Conservation (phyloP, 2,797 vertebrate genomes). For the Peromyscus melanophrys region DNA sequence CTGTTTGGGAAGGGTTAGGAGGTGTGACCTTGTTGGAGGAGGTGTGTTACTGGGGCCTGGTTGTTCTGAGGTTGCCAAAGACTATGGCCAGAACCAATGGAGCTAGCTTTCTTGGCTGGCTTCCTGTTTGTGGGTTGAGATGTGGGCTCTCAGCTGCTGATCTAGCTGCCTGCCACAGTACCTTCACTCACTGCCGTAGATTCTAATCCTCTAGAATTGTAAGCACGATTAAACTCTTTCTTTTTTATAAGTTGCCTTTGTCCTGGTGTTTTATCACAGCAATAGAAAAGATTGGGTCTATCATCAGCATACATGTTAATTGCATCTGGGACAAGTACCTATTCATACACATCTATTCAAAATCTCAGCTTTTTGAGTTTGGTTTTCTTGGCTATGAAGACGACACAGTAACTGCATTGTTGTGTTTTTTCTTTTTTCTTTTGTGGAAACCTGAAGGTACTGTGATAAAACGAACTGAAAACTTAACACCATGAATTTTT, state of each 20-base stretch:
- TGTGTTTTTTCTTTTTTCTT: background rate
- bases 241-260: background rate
- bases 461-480: slow-evolving; percentile 39
- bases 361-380: background rate
- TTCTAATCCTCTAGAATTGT: background rate
- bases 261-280: background rate
- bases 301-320: background rate
- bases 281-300: background rate
- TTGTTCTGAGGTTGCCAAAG: background rate
- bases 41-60: background rate
- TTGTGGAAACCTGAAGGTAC: background rate
- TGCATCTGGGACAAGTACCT: background rate
- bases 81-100: background rate
- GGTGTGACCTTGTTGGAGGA: background rate
- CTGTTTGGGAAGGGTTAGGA: background rate
- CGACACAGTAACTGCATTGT: background rate
- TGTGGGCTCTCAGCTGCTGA: background rate
- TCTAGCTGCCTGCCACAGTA: too few relatives aligned
- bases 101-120: background rate
- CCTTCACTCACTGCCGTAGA: background rate
- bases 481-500: slow-evolving; percentile 53
- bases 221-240: background rate
- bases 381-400: background rate
- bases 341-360: background rate
- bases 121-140: background rate